Base-by-base conservation (phyloP, 2,797 vertebrate genomes). In the Poecilia velifera region DNA sequence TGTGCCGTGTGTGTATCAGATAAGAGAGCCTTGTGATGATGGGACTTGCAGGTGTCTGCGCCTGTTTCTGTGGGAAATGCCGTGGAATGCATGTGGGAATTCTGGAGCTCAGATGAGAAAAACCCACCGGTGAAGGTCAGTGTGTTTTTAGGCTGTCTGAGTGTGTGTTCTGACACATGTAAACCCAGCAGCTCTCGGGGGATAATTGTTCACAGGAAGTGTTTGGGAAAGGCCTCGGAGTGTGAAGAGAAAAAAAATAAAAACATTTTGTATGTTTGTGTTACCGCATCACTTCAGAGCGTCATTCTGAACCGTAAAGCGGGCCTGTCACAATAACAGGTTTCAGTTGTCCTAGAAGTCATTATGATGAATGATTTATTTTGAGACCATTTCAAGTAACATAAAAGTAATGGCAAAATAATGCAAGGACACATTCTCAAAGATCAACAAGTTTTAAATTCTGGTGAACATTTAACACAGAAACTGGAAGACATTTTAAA, bases 71-170 rank as follows among this genome's bases (percentile, higher is more conserved):
- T 81, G 81, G 7, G 76, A 72, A 75, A 73, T 59, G 47, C 45
- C 57, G 12, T 82, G 79, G 83, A 89, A 87, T 83, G 84, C 45
- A 73, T 79, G 84, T 84, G 77, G 83, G 86, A 90, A 89, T 87
- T 88, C 76, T 89, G 74, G 47, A 73, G 73, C 73, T 31, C 1
- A 20, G 84, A 87, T 88, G 84, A 87, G 88, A 92, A 89, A 87
- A 81, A 46, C 64, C 66, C 62, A 31, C 68, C 5, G 34, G 74
- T 78, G 78, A 87, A 86, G 73, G 83, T 74, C 73, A 43, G n/a
- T 73, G 73, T 47, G 45, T 74, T 36, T 75, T 76, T 51, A 49
- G 66, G 36, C 8, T 46, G 18, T 59, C 10, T 13, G 62, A 12
- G 8, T 72, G 59, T 51, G 73, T 43, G 46, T 43, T 77, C 13